These are phyloP conservation scores for Latheticus oryzae DNA, from an alignment of 2,888 invertebrate species.

Conservation along the genomic window DNA sequence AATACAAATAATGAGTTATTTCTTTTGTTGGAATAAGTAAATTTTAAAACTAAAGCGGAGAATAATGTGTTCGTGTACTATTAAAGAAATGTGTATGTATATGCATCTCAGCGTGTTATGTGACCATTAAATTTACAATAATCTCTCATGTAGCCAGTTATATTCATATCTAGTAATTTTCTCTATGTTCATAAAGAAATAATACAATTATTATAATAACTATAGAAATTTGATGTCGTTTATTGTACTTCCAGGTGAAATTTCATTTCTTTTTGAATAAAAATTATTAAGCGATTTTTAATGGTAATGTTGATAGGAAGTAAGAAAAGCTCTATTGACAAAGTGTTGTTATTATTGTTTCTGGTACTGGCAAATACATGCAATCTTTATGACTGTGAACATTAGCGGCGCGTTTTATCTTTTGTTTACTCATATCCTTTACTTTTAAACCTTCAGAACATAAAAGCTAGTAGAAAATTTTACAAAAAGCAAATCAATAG, in stretches of 20 bases:
- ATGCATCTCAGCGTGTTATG: conserved; percentile 41
- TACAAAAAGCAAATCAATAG: conserved; percentile 10
- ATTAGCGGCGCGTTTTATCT: conserved; percentile 39
- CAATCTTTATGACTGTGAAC: conserved; percentile 29
- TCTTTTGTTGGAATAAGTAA: background rate
- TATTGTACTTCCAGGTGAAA: conserved; percentile 27
- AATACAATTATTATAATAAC: conserved; percentile 23
- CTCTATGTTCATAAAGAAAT: conserved; percentile 24
- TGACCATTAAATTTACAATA: conserved; percentile 38
- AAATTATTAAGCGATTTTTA: conserved; percentile 32
- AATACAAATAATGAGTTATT: background rate
- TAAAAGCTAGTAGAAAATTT: conserved; percentile 8
- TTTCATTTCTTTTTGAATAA: conserved; percentile 15
- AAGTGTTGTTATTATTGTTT: conserved; percentile 27
- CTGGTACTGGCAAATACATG: conserved; percentile 23
- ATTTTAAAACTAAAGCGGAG: conserved; percentile 14
- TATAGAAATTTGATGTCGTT: conserved; percentile 21
- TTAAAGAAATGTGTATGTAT: conserved; percentile 42
- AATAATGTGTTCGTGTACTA: conserved; percentile 40
- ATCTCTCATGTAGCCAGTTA: conserved; percentile 29
- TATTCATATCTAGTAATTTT: conserved; percentile 37
- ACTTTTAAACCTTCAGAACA: conserved; percentile 17
- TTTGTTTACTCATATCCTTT: conserved; percentile 18
- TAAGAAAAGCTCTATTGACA: conserved; percentile 9
- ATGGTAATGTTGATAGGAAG: conserved; percentile 18